Conservation (phyloP, 2,888 invertebrate genomes). For the Heliconius ethilla region DNA sequence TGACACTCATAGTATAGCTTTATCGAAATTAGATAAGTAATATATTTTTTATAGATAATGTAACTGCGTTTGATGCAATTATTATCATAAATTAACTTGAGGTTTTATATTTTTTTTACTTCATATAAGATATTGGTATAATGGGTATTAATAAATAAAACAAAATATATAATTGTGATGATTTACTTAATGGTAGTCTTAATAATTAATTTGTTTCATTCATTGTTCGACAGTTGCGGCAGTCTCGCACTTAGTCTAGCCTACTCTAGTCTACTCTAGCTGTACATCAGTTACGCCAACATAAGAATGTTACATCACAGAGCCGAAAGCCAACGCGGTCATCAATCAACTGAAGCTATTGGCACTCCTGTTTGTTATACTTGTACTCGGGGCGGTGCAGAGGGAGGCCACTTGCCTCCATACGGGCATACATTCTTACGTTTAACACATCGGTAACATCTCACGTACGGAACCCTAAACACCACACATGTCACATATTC, state of each 20-base stretch:
- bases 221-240: conserved; percentile 36
- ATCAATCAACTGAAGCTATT: background rate
- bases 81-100: background rate
- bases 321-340: background rate
- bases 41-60: too few relatives aligned
- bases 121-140: background rate
- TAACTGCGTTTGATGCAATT: too few relatives aligned
- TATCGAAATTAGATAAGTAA: too few relatives aligned
- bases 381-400: background rate
- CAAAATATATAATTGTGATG: conserved; percentile 23
- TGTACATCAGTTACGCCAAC: conserved; percentile 21
- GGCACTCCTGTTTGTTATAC: background rate
- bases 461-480: background rate
- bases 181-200: conserved; percentile 39
- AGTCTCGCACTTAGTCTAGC: conserved; percentile 17
- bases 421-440: conserved; percentile 15
- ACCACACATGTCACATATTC: conserved; percentile 10
- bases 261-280: conserved; percentile 11
- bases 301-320: conserved; percentile 34
- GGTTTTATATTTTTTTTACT: background rate
- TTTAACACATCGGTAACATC: conserved; percentile 14
- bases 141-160: conserved; percentile 19
- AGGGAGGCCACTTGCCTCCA: too few relatives aligned
- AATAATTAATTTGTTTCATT: conserved; percentile 38
- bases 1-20: too few relatives aligned